Percentiles rank a stretch among this genome's conserved stretches.
phyloP scores from a whole-genome alignment of 2,797 vertebrate genomes.

The Rallus crepitans region DNA sequence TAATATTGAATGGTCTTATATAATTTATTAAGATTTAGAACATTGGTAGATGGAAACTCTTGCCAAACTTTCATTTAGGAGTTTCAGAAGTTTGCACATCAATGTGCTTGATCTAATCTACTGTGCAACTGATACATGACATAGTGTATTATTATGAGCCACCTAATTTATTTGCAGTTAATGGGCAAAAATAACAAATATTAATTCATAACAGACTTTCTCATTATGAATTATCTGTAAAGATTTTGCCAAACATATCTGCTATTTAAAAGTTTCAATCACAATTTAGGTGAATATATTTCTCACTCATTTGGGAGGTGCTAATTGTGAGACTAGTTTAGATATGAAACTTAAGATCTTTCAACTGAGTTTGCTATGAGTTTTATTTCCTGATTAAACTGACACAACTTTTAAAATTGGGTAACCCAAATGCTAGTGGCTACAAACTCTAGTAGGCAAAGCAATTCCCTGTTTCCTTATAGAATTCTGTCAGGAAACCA shows the following conservation, averaged over 20 bases:
- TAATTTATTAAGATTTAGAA: background rate
- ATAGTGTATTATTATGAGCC: background rate
- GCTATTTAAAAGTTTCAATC: background rate
- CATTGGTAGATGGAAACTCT: background rate
- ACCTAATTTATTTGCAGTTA: background rate
- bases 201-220: background rate
- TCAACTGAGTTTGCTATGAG: fast-evolving
- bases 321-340: background rate
- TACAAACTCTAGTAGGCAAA: background rate
- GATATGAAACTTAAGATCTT: background rate
- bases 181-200: background rate
- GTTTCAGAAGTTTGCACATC: background rate
- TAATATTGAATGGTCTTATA: background rate
- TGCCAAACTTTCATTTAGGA: background rate
- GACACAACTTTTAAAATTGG: background rate
- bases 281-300: background rate
- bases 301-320: background rate
- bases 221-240: background rate
- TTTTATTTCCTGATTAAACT: background rate
- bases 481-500: background rate
- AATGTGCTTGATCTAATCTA: background rate
- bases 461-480: background rate
- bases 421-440: background rate
- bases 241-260: background rate
- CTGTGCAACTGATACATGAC: background rate